Base-by-base conservation (phyloP, 2,113 vertebrate species). In the Ginglymostoma cirratum region DNA sequence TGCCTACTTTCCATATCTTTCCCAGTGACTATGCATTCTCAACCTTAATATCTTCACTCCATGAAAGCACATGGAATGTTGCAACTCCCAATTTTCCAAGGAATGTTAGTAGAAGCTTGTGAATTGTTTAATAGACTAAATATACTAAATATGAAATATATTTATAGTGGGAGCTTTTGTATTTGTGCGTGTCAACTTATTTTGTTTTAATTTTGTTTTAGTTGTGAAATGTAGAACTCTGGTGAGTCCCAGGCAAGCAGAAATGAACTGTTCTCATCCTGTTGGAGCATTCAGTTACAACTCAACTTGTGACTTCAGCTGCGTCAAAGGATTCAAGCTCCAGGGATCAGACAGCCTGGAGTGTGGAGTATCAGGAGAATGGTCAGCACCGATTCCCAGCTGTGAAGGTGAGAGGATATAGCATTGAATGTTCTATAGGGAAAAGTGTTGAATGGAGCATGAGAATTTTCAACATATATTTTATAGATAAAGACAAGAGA, bases 241-340 rank as follows among this genome's bases (percentile, higher is more conserved):
- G 48, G 12, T 5, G 21, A 30, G 14, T 52, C 87, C 45, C 3
- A 8, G 15, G 34, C 92, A 96, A 14, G 96, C 96, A 34, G 96
- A 70, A 87, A 95, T 96, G 48, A 2, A 72, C 83, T 97, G 97
- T 96, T 86, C 95, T 0, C 2, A 97, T 48, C 67, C 96, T 66
- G 95, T 96, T 10, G 96, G 96, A 85, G 86, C 85, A 0, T 96
- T 96, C 96, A 85, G 42, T 78, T 97, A 97, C 96, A 97, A 97
- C 89, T 97, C 97, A 61, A 97, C 96, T 95, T 98, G 98, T 94
- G 30, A 8, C 96, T 97, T 97, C 95, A 61, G 95, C 17, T 98
- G 97, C 96, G 96, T 96, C 24, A 96, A 90, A 80, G 98, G 97
- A 34, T 98, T 97, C 96, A 90, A 48, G 5, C 83, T 97, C 69